Base-by-base conservation (phyloP, 2,797 vertebrate species). In the Cynodonichthys magdalenae region DNA sequence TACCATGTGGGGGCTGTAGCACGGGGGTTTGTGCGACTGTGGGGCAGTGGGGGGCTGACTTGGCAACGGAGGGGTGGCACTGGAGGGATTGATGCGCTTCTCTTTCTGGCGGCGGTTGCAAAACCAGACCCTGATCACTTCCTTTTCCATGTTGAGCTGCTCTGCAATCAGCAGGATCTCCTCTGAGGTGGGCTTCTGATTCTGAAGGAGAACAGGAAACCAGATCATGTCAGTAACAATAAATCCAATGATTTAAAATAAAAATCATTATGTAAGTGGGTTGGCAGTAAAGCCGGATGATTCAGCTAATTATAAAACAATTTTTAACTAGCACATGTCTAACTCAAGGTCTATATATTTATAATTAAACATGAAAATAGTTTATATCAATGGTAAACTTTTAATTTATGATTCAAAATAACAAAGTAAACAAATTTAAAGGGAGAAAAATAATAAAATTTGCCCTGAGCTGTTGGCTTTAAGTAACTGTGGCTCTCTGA, bases 141-240 rank as follows among this genome's bases (percentile, higher is more conserved):
- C 96, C 89, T 97, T 97, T 90, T 97, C 96, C 95, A 97, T 96
- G 87, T 91, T 95, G 84, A 97, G 93, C 89, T 96, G 95, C 84
- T 96, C 95, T 0, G 96, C 93, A 3, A 97, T 95, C 84, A 95
- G 86, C 87, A 96, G 90, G 88, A 97, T 96, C 90, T 97, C 96
- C 86, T 97, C 96, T 90, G 96, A 97, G 93, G 94, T 96, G 93
- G 96, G 96, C 95, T 97, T 97, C 94, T 96, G 96, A 94, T 97
- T 97, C 96, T 97, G 81, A 24, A 46, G n/a, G 31, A 14, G 28
- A 19, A 49, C 5, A 41, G 15, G 1, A 41, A 18, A 29, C 51
- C 27, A 54, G 47, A 41, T 14, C 1, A 15, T 50, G 45, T 70
- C 15, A 53, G 6, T 3, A 19, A 20, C 3, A 18, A 15, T 17